phyloP scores from a whole-genome alignment of 2,113 vertebrate genomes.

The Ciconia stormi region DNA sequence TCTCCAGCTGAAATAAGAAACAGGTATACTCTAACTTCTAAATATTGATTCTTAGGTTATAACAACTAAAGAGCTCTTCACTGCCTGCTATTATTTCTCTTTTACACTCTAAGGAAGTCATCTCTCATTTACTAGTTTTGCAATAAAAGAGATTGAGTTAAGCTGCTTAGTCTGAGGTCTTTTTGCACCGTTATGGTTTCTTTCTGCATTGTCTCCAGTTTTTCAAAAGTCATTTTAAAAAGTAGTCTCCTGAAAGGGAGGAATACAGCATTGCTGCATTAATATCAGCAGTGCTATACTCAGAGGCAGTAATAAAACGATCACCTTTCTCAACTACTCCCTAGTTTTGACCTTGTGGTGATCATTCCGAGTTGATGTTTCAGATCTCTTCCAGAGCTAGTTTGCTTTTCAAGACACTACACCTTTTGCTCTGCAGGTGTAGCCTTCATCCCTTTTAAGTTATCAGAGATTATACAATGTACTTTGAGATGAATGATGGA shows the following conservation, averaged over 20 bases:
- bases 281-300: not conserved
- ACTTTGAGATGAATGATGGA: not conserved
- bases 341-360: not conserved
- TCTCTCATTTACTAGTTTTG: not conserved
- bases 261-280: not conserved
- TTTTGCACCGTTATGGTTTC: not conserved
- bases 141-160: not conserved
- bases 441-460: not conserved
- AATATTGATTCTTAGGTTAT: not conserved
- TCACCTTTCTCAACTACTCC: not conserved
- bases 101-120: not conserved
- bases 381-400: not conserved
- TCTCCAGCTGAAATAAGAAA: not conserved
- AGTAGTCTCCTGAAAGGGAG: not conserved
- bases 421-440: not conserved
- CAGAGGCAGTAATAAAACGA: not conserved
- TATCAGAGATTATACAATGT: not conserved
- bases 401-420: not conserved
- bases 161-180: not conserved
- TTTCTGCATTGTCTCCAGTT: not conserved
- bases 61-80: not conserved
- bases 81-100: not conserved
- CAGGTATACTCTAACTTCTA: not conserved
- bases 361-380: accelerated
- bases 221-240: accelerated